These are phyloP conservation scores for Sorex maritimensis DNA, from an alignment of 2,797 vertebrate species.

Conservation along the genomic window DNA sequence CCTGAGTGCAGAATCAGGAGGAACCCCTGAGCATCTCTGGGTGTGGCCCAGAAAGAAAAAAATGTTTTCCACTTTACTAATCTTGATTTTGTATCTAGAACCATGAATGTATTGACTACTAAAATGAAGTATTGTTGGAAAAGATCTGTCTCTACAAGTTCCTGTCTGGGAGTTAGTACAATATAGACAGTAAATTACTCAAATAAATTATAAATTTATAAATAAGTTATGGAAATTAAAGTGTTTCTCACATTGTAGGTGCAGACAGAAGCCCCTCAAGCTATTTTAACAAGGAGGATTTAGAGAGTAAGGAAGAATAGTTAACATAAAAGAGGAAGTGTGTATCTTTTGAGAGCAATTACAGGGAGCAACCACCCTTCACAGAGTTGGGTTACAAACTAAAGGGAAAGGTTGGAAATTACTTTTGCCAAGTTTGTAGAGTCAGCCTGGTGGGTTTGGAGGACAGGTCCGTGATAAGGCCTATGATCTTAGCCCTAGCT, in stretches of 20 bases:
- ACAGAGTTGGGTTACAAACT: background rate
- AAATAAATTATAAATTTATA: slow-evolving; percentile 18
- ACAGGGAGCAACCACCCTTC: background rate
- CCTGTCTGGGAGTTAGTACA: slow-evolving; percentile 24
- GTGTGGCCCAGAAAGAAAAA: too few relatives aligned
- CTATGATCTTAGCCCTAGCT: background rate
- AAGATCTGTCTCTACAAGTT: slow-evolving; percentile 15
- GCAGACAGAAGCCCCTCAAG: background rate
- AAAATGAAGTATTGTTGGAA: background rate
- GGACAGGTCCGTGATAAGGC: rapidly evolving
- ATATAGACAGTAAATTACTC: background rate
- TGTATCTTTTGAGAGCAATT: background rate
- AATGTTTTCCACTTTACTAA: background rate
- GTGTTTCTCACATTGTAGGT: background rate
- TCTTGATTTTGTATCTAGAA: slow-evolving; percentile 31
- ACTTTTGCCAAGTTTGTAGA: background rate
- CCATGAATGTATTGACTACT: slow-evolving; percentile 36
- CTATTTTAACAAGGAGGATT: slow-evolving; percentile 4
- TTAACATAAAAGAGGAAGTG: slow-evolving; percentile 26
- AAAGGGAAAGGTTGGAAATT: background rate
- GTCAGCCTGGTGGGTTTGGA: too few relatives aligned
- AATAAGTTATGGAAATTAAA: background rate
- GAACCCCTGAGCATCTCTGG: too few relatives aligned
- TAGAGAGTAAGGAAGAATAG: background rate
- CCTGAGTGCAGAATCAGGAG: too few relatives aligned